Evolutionary conservation across 1,140 invertebrate species (phyloP), one percentile per base, ranked within the genome.

Genomic region (Tyrophagus putrescentiae): DNA sequence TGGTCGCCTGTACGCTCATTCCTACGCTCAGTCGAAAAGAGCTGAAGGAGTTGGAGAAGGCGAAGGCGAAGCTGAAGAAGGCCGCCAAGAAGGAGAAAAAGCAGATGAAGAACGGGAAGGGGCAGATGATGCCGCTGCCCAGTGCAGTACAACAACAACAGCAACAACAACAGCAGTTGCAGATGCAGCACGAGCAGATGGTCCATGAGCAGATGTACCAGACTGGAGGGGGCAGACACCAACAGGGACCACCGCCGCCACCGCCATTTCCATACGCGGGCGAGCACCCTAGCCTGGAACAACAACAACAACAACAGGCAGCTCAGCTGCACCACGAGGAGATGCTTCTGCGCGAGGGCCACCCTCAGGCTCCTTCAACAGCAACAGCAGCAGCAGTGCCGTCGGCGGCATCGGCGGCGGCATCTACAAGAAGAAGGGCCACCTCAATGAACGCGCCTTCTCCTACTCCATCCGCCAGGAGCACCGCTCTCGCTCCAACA

Each of bases 391-490:
- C n/a, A 64, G 45, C 60, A 54, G 50, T 57, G 57, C 63, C 64
- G 58, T 57, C 68, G 66, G 69, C 67, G 9, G 85, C 85, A 44
- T 87, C 85, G 13, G 79, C 83, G 6, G 87, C 0, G 84, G 84
- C 9, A 87, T 88, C 60, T 91, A 93, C 69, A 77, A 84, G 50
- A 82, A 87, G 68, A 89, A 91, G 67, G 88, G 88, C 0, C 88
- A 93, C 69, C 72, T 94, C 57, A 94, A 94, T 70, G 89, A 94
- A 70, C 74, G 88, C 48, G 89, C 89, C 18, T 94, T 94, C 69
- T 89, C 86, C 13, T 91, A 93, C 72, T 91, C 87, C 53, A 94
- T 94, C 66, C 76, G 88, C 50, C 87, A 92, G 68, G 88, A 92
- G 69, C 87, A 92, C 70, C 78, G 87, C 50, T 89, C 87, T 67